Conservation (phyloP, 2,113 vertebrate genomes). For the Cryptomyrus ogoouensis region DNA sequence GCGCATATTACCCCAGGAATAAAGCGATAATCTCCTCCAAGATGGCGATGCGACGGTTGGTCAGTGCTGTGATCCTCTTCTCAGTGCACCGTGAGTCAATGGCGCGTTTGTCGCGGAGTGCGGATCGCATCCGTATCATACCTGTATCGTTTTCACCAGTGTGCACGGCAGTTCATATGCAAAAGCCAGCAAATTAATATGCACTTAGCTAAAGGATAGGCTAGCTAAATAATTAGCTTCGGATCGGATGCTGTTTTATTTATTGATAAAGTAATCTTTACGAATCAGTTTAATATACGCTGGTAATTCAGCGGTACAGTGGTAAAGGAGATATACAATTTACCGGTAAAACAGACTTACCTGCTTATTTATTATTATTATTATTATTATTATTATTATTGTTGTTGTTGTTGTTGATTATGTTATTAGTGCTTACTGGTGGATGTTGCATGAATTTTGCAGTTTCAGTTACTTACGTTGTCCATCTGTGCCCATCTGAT, state of each 20-base stretch:
- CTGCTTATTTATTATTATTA: background rate
- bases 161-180: background rate
- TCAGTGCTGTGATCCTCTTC: conserved; percentile 43
- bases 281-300: background rate
- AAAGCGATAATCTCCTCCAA: conserved; percentile 41
- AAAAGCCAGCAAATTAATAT: background rate
- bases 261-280: background rate
- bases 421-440: background rate
- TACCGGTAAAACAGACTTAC: background rate
- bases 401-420: background rate
- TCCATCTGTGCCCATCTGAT: background rate
- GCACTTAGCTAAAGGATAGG: background rate
- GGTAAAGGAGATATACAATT: background rate
- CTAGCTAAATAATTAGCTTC: background rate
- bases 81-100: conserved; percentile 52
- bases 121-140: background rate
- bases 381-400: background rate
- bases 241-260: background rate
- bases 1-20: conserved; percentile 5
- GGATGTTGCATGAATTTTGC: background rate
- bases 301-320: background rate
- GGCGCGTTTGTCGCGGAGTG: background rate
- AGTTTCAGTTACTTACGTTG: background rate
- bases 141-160: background rate
- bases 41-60: conserved; percentile 58